Evolutionary conservation across 2,888 invertebrate genomes (phyloP).

Genomic region (Myathropa florea): DNA sequence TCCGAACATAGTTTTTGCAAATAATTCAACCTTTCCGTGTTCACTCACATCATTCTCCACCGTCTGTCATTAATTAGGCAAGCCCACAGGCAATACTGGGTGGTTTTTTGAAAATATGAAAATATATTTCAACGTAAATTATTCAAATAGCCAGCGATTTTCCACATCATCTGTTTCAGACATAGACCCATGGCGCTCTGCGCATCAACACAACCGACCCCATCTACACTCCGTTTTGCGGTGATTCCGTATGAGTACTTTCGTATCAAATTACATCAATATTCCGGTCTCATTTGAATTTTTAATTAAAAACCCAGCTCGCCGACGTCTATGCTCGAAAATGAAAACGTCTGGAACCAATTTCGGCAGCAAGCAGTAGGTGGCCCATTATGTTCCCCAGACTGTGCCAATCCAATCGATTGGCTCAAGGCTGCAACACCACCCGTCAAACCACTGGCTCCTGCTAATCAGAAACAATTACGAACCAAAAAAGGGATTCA

Average conservation of each 20-base stretch:
- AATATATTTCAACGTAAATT: conserved; percentile 7
- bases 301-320: conserved; percentile 37
- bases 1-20: not conserved
- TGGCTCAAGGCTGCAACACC: conserved; percentile 12
- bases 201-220: not conserved
- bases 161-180: conserved; percentile 6
- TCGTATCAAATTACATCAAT: conserved; percentile 23
- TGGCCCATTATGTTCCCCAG: not conserved
- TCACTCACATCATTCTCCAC: not conserved
- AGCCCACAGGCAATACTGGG: not conserved
- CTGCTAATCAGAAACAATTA: conserved; percentile 66
- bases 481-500: conserved; percentile 44
- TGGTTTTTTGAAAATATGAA: not conserved
- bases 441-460: conserved; percentile 19
- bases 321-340: not conserved
- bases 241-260: conserved; percentile 29
- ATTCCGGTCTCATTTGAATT: conserved; percentile 33
- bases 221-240: not conserved
- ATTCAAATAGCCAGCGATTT: conserved; percentile 8
- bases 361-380: not conserved
- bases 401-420: conserved; percentile 38
- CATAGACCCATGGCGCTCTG: not conserved
- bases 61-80: not conserved
- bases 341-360: not conserved
- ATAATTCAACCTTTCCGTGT: not conserved